phyloP scores from a whole-genome alignment of 1,140 invertebrate genomes.

The Coptotermes formosanus region DNA sequence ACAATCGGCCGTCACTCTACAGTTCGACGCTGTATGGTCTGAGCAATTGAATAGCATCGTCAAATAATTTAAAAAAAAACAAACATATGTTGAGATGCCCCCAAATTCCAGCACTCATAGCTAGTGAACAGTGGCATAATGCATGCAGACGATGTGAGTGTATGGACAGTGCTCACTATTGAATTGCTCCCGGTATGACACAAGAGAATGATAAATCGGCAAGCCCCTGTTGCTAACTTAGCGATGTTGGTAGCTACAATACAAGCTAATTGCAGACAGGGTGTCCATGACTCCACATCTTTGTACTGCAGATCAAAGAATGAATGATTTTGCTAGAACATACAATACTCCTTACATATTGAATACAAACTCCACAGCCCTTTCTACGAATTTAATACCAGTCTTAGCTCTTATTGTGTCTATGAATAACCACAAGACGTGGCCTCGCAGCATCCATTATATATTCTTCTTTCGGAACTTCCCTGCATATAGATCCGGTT shows the following conservation, averaged over 20 bases:
- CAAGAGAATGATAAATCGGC: constrained; percentile 11
- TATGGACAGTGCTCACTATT: background rate
- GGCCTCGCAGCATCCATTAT: no score
- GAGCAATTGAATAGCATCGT: no score
- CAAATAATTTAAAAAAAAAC: no score
- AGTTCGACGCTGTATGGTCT: no score
- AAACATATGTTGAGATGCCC: background rate
- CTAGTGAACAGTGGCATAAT: background rate
- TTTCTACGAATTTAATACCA: constrained; percentile 6
- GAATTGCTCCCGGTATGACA: background rate
- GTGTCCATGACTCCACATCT: background rate
- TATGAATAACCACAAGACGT: no score
- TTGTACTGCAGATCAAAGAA: background rate
- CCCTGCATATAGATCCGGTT: no score
- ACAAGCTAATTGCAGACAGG: constrained; percentile 14
- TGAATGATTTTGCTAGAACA: constrained; percentile 5
- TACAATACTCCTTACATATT: constrained; percentile 9
- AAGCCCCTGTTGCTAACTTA: background rate
- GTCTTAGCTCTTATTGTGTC: background rate
- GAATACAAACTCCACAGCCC: background rate
- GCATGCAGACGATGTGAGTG: background rate
- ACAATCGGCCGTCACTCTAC: no score
- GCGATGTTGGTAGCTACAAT: background rate
- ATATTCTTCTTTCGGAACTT: no score
- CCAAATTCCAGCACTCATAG: background rate